Evolutionary conservation across 2,888 invertebrate genomes (phyloP), one percentile per base, ranked within the genome.

Genomic region (Stenichneumon culpator): DNA sequence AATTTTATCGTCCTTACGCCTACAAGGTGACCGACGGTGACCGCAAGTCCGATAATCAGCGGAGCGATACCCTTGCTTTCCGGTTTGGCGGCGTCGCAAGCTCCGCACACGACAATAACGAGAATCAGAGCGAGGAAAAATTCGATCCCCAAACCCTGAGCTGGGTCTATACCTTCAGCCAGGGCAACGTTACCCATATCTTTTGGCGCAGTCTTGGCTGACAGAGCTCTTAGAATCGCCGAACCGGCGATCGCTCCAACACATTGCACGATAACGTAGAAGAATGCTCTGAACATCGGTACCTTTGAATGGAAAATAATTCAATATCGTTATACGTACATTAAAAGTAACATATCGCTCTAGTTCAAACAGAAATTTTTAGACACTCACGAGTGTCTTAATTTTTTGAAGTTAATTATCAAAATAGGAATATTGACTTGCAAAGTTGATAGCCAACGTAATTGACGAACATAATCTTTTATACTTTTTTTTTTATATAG

Each of bases 91-190:
- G 95, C 95, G 93, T 99, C 98, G 87, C 97, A 97, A 47, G 97
- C 98, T 83, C 98, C 98, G 93, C 97, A 98, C n/a, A 98, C 97
- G 3, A 97, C 97, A 87, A 98, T 95, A 50, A 98, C 96, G 84
- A 99, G 95, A n/a, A 98, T 95, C 92, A 98, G 97, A 63, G 98
- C 98, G 75, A 98, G 96, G 95, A 98, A 96, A 94, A 98, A 98
- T 94, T 99, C 99, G 87, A 98, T 96, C 52, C 98, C 98, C 91
- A 98, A 96, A 5, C 97, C 98, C 94, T 98, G 98, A 1, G 97
- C 95, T 1, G 96, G 95, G 0, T 96, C 95, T 28, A 98, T 94
- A 60, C 95, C 95, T 1, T 92, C 85, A 0, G 96, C 95, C 16
- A 98, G 94, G 0, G 91, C 92, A 0, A 98, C 98, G 86, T 96